A percentile compares a stretch with the other conserved stretches of the same genome.
phyloP scores from a whole-genome alignment of 2,113 vertebrate genomes.

The Hyla sarda region DNA sequence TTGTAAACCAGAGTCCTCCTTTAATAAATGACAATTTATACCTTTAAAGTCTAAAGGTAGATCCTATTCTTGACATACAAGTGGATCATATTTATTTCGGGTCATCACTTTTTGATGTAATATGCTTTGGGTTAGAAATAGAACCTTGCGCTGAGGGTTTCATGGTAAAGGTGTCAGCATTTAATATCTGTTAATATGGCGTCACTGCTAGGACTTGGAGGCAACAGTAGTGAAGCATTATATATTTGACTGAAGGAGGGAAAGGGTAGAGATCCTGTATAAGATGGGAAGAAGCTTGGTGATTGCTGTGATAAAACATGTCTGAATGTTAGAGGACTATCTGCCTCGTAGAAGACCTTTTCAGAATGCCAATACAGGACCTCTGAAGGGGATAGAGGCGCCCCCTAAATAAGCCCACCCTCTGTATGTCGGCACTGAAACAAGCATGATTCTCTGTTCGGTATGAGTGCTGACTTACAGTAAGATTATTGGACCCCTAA shows the following conservation, averaged over 20 bases:
- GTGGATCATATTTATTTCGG: not conserved
- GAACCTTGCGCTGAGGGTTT: not conserved
- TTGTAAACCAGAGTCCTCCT: no score
- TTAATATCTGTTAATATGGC: not conserved
- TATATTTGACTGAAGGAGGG: not conserved
- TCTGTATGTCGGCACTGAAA: not conserved
- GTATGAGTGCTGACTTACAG: not conserved
- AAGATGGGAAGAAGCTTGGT: not conserved
- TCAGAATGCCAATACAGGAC: no score
- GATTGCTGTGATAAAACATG: not conserved
- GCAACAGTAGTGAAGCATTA: not conserved
- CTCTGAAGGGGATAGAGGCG: not conserved
- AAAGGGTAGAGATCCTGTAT: not conserved
- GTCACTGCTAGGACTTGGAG: not conserved
- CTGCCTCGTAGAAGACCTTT: not conserved
- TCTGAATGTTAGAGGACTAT: not conserved
- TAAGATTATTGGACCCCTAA: not conserved
- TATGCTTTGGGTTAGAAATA: not conserved
- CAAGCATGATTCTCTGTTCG: not conserved
- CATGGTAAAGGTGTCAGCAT: not conserved
- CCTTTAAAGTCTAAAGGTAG: not conserved
- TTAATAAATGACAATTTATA: not conserved
- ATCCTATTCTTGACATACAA: not conserved
- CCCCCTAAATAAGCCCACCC: not conserved
- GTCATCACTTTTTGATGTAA: constrained; percentile 23